phyloP scores from a whole-genome alignment of 2,797 vertebrate species.

The Sebastes oblongus region DNA sequence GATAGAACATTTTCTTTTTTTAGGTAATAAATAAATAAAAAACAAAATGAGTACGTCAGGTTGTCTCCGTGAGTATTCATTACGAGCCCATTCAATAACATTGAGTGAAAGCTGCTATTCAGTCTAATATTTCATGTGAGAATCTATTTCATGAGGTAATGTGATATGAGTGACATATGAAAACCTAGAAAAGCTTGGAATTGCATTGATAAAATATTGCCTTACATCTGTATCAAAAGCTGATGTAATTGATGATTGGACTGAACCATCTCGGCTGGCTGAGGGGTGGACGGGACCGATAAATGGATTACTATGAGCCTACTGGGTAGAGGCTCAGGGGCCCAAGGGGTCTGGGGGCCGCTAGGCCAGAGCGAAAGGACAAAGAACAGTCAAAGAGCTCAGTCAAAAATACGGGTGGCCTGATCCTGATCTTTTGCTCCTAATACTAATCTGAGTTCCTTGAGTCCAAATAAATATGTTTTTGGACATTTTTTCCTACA shows the following conservation, averaged over 20 bases:
- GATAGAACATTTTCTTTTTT: conserved; percentile 89
- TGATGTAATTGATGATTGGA: conserved; percentile 31
- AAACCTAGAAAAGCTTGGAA: conserved; percentile 18
- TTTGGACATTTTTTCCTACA: background rate
- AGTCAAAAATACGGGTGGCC: background rate
- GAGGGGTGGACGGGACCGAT: background rate
- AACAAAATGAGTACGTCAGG: conserved; percentile 67
- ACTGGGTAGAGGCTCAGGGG: too few species aligned
- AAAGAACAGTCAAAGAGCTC: background rate
- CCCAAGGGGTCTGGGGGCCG: background rate
- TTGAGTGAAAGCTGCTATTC: conserved; percentile 35
- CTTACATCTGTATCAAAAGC: conserved; percentile 34
- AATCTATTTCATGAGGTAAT: conserved; percentile 52
- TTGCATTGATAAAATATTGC: conserved; percentile 57
- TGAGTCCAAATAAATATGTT: background rate
- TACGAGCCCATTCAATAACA: conserved; percentile 32
- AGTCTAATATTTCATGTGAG: conserved; percentile 46
- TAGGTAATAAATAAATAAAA: conserved; percentile 89
- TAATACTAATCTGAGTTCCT: too few species aligned
- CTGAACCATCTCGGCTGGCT: background rate
- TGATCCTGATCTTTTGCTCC: too few species aligned
- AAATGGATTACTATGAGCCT: background rate
- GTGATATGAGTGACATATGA: conserved; percentile 25
- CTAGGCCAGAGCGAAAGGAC: background rate
- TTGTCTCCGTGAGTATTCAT: conserved; percentile 62